These are phyloP conservation scores for Tarsius wallacei DNA, from an alignment of 2,797 vertebrate species.

Conservation along the genomic window DNA sequence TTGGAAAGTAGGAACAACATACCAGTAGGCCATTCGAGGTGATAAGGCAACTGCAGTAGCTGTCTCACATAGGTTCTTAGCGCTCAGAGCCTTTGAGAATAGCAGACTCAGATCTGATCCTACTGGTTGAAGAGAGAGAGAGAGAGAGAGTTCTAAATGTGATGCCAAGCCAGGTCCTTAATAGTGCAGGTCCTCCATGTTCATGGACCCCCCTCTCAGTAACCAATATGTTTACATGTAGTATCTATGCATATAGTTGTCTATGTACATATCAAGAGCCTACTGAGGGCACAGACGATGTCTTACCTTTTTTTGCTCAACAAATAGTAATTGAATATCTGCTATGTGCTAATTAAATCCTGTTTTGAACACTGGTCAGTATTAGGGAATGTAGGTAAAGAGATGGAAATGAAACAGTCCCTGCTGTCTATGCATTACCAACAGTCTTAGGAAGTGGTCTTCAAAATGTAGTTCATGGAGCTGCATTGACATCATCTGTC, in stretches of 20 bases:
- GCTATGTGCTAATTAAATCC: not conserved
- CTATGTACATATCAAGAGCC: not conserved
- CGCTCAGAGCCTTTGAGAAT: not conserved
- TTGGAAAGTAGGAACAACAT: not conserved
- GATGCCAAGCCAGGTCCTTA: not conserved
- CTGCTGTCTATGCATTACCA: not conserved
- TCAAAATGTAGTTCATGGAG: not conserved
- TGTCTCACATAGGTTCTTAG: not conserved
- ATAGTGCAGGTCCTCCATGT: not conserved
- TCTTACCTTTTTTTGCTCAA: constrained; percentile 1
- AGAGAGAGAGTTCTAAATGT: not conserved
- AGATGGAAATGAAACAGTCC: not conserved
- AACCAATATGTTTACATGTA: not conserved
- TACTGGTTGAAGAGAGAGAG: not conserved
- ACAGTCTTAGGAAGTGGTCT: not conserved
- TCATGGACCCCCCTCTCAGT: not conserved
- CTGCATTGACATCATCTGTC: not conserved
- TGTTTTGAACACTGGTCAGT: not conserved
- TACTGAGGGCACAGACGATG: not conserved
- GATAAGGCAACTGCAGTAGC: not conserved
- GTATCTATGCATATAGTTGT: not conserved
- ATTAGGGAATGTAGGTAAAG: not conserved
- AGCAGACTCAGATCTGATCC: not conserved
- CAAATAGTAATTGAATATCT: constrained; percentile 5
- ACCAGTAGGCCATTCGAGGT: not conserved